Evolutionary conservation across 2,888 invertebrate species (phyloP).

Genomic region (Meganola albula): DNA sequence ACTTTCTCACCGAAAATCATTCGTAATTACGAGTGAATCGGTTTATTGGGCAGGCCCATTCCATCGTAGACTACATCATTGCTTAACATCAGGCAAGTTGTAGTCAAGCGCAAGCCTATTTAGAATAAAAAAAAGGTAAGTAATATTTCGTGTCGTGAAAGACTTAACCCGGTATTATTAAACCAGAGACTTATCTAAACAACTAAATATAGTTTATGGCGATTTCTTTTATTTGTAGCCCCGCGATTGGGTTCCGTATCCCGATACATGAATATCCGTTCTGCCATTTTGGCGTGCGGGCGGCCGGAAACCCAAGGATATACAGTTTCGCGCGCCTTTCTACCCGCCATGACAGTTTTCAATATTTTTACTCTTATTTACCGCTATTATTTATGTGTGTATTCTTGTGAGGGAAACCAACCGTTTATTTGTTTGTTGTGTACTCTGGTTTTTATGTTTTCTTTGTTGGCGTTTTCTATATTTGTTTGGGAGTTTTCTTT

Average conservation of each 20-base stretch:
- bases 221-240: slow-evolving; percentile 36
- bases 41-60: too few relatives aligned
- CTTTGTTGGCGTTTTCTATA: slow-evolving; percentile 26
- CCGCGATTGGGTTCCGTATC: slow-evolving; percentile 41
- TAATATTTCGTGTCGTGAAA: too few relatives aligned
- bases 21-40: too few relatives aligned
- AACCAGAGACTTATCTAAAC: too few relatives aligned
- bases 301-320: slow-evolving; percentile 73
- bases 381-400: slow-evolving; percentile 71
- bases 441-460: slow-evolving; percentile 37
- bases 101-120: too few relatives aligned
- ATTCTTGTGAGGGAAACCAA: slow-evolving; percentile 59
- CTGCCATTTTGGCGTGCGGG: slow-evolving; percentile 68
- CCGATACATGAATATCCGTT: slow-evolving; percentile 70
- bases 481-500: slow-evolving; percentile 8
- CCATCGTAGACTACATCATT: too few relatives aligned
- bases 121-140: too few relatives aligned
- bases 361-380: slow-evolving; percentile 77
- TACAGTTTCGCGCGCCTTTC: slow-evolving; percentile 72
- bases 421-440: slow-evolving; percentile 47
- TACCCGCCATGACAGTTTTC: slow-evolving; percentile 72
- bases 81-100: too few relatives aligned
- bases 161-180: too few relatives aligned
- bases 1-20: too few relatives aligned
- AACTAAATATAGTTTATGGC: slow-evolving; percentile 39